phyloP scores from a whole-genome alignment of 64 coral and sea anemone genomes.

The Porites lutea region DNA sequence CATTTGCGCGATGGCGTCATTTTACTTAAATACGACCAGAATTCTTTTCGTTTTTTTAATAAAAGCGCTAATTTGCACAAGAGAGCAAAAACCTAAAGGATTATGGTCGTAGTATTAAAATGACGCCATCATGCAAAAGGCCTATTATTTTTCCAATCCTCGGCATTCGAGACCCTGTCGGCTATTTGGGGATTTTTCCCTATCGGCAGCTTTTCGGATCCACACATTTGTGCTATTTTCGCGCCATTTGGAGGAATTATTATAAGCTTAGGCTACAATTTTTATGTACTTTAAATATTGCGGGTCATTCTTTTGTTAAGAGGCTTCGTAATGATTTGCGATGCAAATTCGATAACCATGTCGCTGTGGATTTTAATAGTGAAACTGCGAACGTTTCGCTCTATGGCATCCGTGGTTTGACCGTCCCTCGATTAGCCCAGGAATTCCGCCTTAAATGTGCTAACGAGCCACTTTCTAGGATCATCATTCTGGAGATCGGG shows the following conservation, averaged over 20 bases:
- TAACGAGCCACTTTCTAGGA: not conserved
- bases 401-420: not conserved
- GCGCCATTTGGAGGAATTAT: constrained; percentile 1
- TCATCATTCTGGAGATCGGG: not conserved
- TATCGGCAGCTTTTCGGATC: not conserved
- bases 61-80: no score
- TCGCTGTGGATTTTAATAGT: not conserved
- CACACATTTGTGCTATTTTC: not conserved
- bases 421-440: not conserved
- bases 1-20: no score
- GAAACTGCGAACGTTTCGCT: not conserved
- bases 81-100: no score
- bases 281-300: not conserved
- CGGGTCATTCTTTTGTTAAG: constrained; percentile 13
- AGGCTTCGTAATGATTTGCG: not conserved
- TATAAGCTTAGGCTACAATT: not conserved
- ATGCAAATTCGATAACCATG: constrained; percentile 2
- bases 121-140: no score
- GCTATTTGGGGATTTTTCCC: not conserved
- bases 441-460: no score
- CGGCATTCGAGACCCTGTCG: not conserved
- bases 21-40: no score
- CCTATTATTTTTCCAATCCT: no score
- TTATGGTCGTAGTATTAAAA: no score
- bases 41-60: no score